Evolutionary conservation across 2,888 invertebrate species (phyloP).

Genomic region (Protonemura montana): DNA sequence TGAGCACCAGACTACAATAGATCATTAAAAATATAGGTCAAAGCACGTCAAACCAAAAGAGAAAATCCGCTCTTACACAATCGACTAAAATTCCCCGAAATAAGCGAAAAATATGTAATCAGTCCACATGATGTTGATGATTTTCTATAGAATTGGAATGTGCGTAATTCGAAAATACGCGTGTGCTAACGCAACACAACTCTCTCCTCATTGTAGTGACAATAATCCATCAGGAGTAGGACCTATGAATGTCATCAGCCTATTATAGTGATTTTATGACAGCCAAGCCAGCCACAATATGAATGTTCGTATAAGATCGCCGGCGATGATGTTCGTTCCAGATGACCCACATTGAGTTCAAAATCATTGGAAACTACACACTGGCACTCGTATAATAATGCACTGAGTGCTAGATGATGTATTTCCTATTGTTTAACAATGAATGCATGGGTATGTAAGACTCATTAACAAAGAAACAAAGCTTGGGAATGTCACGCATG

Average conservation of each 20-base stretch:
- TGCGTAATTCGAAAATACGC: not conserved
- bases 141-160: not conserved
- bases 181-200: not conserved
- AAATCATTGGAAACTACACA: conserved; percentile 24
- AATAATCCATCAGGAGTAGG: not conserved
- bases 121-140: not conserved
- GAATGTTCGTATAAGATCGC: not conserved
- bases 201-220: not conserved
- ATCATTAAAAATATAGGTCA: not conserved
- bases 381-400: not conserved
- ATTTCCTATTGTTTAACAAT: conserved; percentile 5
- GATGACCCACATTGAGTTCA: conserved; percentile 38
- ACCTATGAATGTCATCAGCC: not conserved
- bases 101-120: not conserved
- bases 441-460: not conserved
- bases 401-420: not conserved
- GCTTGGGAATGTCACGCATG: not conserved
- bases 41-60: not conserved
- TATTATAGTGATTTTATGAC: not conserved
- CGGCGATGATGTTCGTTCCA: not conserved
- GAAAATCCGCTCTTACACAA: not conserved
- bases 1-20: not conserved
- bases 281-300: not conserved
- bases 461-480: not conserved
- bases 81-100: not conserved